Conservation (phyloP, 2,113 vertebrate genomes). For the Hippocampus mohnikei region DNA sequence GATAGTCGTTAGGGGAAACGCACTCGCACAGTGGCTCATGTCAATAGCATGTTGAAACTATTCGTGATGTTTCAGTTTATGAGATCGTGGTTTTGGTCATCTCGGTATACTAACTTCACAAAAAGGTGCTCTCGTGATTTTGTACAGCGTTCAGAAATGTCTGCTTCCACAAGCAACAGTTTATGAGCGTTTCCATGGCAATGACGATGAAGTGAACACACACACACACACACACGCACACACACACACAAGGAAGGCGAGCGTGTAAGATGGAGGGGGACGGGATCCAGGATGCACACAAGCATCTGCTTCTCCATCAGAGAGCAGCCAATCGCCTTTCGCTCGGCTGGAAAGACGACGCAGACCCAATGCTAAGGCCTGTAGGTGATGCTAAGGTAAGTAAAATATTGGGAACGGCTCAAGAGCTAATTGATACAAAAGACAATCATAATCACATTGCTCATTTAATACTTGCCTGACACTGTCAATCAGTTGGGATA, state of each 20-base stretch:
- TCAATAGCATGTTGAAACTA: background rate
- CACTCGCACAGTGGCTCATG: conserved; percentile 1
- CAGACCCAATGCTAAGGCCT: background rate
- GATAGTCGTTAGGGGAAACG: conserved; percentile 57
- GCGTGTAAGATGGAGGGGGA: background rate
- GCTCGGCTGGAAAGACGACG: background rate
- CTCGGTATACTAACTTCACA: background rate
- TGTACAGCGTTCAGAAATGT: background rate
- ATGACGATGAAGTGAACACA: conserved; percentile 10
- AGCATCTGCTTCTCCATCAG: conserved; percentile 46
- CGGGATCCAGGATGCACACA: conserved; percentile 10
- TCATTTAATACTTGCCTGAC: too few species aligned
- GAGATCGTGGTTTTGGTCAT: too few species aligned
- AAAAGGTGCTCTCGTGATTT: background rate
- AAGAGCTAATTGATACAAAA: too few species aligned
- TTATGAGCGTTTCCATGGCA: conserved; percentile 44
- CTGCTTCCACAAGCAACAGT: conserved; percentile 26
- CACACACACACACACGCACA: too few species aligned
- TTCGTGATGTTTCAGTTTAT: background rate
- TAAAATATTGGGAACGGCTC: background rate
- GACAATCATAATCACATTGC: too few species aligned
- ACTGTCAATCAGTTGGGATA: too few species aligned
- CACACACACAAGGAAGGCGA: conserved; percentile 14
- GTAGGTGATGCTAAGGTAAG: background rate
- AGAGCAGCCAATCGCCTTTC: conserved; percentile 1